Conservation (phyloP, 2,888 invertebrate genomes). For the Seira sanloemensis region DNA sequence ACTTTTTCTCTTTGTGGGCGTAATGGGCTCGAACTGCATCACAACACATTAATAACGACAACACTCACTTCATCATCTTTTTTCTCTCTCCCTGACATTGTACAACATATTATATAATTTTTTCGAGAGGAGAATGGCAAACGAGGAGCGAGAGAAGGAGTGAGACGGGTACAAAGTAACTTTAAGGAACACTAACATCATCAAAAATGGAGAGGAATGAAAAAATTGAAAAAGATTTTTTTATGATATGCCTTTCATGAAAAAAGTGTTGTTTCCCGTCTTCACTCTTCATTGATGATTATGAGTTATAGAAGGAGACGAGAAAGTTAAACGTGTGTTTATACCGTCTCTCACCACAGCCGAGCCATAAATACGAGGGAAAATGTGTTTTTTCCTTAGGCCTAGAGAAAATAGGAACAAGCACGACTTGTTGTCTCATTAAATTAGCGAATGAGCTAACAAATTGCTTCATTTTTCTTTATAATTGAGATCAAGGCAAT, state of each 20-base stretch:
- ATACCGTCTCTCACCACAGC: no score
- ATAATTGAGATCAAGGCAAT: neutral
- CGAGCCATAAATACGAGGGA: no score
- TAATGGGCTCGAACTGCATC: neutral
- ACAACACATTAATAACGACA: conserved; percentile 24
- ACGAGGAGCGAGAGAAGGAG: neutral
- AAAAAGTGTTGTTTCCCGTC: neutral
- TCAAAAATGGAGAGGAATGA: neutral
- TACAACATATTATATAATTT: no score
- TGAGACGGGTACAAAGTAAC: neutral
- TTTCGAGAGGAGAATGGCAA: neutral
- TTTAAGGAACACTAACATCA: neutral
- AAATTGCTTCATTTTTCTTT: conserved; percentile 9
- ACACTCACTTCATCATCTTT: conserved; percentile 46
- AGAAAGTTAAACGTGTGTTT: no score
- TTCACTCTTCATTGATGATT: neutral
- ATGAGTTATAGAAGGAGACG: no score
- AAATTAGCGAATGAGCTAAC: conserved; percentile 8
- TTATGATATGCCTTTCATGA: neutral
- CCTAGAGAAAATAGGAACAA: neutral
- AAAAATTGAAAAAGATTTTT: neutral
- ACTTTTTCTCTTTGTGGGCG: neutral
- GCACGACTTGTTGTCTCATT: neutral
- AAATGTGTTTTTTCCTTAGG: neutral
- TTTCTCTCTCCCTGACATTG: neutral